Evolutionary conservation across 2,888 invertebrate genomes (phyloP).

Genomic region (Rhagonycha fulva): DNA sequence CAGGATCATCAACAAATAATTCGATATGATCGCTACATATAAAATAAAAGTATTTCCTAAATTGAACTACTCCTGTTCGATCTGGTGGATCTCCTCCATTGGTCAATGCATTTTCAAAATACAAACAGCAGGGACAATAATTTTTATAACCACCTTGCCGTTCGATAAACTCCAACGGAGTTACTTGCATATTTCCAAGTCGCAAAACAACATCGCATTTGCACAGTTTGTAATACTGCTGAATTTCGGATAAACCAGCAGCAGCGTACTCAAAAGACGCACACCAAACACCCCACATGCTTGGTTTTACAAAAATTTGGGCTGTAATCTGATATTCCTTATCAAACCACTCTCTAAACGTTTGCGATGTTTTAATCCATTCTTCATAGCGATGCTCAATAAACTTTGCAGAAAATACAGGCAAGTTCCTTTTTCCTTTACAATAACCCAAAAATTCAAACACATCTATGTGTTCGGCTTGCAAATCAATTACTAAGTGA

Average conservation of each 20-base stretch:
- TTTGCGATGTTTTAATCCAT: slow-evolving; percentile 52
- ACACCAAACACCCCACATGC: slow-evolving; percentile 62
- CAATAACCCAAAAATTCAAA: slow-evolving; percentile 54
- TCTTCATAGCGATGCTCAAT: slow-evolving; percentile 55
- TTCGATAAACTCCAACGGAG: slow-evolving; percentile 59
- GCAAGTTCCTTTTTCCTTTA: slow-evolving; percentile 42
- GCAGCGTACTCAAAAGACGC: slow-evolving; percentile 53
- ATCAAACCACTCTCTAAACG: slow-evolving; percentile 58
- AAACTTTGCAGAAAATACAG: slow-evolving; percentile 40
- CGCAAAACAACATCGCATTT: slow-evolving; percentile 57
- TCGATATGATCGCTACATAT: slow-evolving; percentile 61
- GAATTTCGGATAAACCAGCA: slow-evolving; percentile 54
- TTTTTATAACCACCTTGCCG: slow-evolving; percentile 57
- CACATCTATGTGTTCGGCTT: slow-evolving; percentile 50
- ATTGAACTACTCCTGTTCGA: slow-evolving; percentile 63
- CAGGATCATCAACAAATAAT: slow-evolving; percentile 56
- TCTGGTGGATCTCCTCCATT: slow-evolving; percentile 58
- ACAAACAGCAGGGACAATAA: slow-evolving; percentile 66
- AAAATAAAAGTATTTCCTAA: slow-evolving; percentile 63
- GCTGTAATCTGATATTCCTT: slow-evolving; percentile 61
- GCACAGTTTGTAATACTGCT: slow-evolving; percentile 59
- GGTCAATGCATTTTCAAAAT: slow-evolving; percentile 43
- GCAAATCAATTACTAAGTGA: slow-evolving; percentile 61
- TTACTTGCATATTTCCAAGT: slow-evolving; percentile 60
- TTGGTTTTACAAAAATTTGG: slow-evolving; percentile 56